These are phyloP conservation scores for Lasioglossum pauxillum DNA, from an alignment of 2,888 invertebrate species.

Conservation along the genomic window DNA sequence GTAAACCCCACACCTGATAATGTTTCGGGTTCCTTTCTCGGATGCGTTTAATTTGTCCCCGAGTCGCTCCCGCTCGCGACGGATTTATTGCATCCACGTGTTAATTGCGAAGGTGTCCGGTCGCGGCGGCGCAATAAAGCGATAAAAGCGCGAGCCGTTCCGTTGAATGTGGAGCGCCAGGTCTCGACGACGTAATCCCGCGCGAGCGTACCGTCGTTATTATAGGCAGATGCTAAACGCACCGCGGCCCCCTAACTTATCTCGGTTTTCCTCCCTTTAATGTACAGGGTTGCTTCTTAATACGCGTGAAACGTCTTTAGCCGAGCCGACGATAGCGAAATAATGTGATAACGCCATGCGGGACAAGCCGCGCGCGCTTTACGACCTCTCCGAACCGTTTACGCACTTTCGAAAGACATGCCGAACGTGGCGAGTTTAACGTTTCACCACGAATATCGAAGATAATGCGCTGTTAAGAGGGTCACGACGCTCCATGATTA, in stretches of 20 bases:
- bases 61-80: constrained; percentile 35
- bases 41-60: constrained; percentile 40
- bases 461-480: neutral
- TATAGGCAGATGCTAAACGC: constrained; percentile 66
- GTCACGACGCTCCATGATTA: neutral
- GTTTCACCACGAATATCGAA: neutral
- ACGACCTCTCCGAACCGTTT: neutral
- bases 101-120: constrained; percentile 54
- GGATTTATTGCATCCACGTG: constrained; percentile 55
- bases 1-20: constrained; percentile 37
- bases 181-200: constrained; percentile 30
- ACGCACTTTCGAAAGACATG: neutral
- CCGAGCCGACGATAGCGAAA: neutral
- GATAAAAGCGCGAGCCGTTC: constrained; percentile 55
- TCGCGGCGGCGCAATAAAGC: constrained; percentile 50
- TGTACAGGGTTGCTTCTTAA: constrained; percentile 26
- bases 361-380: neutral
- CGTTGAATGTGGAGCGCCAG: constrained; percentile 36
- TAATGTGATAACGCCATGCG: neutral
- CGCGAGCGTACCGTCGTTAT: constrained; percentile 44
- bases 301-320: neutral
- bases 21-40: neutral
- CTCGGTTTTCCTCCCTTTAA: constrained; percentile 19
- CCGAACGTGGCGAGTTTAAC: neutral
- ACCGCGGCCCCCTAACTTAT: constrained; percentile 25